Base-by-base conservation (phyloP, 2,888 invertebrate species). In the Dryobota labecula region DNA sequence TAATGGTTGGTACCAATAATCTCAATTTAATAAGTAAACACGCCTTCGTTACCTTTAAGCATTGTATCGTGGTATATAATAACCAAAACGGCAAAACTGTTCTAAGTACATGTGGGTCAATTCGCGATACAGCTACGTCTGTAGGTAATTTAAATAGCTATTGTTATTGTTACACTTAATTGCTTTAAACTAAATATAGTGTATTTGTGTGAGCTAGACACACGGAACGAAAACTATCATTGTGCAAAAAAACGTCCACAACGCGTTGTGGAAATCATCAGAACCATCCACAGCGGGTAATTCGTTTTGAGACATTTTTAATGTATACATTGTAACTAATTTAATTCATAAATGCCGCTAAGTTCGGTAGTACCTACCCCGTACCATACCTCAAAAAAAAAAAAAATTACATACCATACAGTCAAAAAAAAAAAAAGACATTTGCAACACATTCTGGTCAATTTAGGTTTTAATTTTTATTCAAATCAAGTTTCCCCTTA, bases 1-100 rank as follows among this genome's bases (percentile, higher is more conserved):
- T 80, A 77, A 75, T 67, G 36, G 66, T 71, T 72, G 64, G 51
- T 74, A 75, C 60, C 60, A 76, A 58, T 74, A 70, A 80, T 76
- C 72, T 80, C 66, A 76, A 77, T 36, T 70, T 70, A 65, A 68
- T 49, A 53, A 57, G 24, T 64, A 70, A 71, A 76, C 67, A 74
- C 54, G 73, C 63, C 68, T 72, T 80, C 57, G 64, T 71, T 83
- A 68, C 51, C 30, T 70, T 61, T 74, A 76, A 73, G 73, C 53
- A 68, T 58, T 65, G 57, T 49, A 66, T 66, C 20, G 56, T 71
- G 54, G 54, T 58, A 76, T 54, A 33, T 43, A 53, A 38, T 54
- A 70, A 36, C 61, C 61, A 27, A 69, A 64, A 57, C 49, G 47
- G 18, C 53, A 36, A 72, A 61, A 38, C 27, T 30, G 20, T 49